Evolutionary conservation across 2,888 invertebrate genomes (phyloP).

Genomic region (Andrena chrysosceles): DNA sequence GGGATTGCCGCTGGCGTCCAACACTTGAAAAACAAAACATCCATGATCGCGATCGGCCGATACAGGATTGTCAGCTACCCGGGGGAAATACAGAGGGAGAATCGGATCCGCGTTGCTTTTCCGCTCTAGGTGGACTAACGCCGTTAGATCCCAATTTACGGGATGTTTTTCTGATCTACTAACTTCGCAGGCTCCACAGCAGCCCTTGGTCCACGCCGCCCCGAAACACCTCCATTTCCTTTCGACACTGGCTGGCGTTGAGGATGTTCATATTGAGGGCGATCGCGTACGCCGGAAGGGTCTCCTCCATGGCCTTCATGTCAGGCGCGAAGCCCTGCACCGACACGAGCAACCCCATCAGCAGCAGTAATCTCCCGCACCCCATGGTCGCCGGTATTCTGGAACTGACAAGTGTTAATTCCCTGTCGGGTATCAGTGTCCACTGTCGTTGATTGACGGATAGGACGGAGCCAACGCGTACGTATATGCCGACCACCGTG

Average conservation of each 20-base stretch:
- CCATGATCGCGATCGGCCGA: background rate
- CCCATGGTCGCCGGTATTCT: background rate
- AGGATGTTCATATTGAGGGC: constrained; percentile 61
- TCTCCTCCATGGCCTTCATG: constrained; percentile 63
- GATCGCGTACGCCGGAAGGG: constrained; percentile 78
- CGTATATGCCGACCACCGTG: background rate
- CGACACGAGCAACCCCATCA: background rate
- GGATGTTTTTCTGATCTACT: constrained; percentile 66
- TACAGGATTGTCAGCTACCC: too few species aligned
- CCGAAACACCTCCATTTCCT: constrained; percentile 84
- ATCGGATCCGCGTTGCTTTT: background rate
- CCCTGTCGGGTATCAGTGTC: background rate
- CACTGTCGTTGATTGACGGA: background rate
- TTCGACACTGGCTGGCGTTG: constrained; percentile 79
- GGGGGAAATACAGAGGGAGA: background rate
- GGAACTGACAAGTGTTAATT: background rate
- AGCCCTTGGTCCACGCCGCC: constrained; percentile 84
- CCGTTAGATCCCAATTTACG: background rate
- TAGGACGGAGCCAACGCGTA: background rate
- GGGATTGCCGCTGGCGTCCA: constrained; percentile 87
- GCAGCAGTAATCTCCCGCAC: background rate
- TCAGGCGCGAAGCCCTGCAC: background rate
- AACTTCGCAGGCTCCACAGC: constrained; percentile 86
- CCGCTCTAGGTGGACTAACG: constrained; percentile 1
- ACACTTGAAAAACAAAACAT: constrained; percentile 79